Evolutionary conservation across 2,888 invertebrate species (phyloP), one percentile per base, ranked within the genome.

Genomic region (Eumacrocentrus americanus): DNA sequence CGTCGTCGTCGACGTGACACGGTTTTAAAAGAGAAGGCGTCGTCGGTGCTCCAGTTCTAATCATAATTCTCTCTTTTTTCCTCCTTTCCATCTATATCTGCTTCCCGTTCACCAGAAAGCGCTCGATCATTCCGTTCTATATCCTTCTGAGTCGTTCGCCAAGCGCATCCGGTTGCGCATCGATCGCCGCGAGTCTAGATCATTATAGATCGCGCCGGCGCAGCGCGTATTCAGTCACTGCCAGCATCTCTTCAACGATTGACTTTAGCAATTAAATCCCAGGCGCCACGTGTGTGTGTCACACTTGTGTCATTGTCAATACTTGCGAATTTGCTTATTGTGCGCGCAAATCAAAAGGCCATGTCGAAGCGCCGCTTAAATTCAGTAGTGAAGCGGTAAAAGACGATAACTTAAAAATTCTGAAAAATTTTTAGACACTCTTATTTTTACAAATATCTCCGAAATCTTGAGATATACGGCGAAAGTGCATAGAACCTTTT

Each of bases 281-380:
- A 37, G 25, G 29, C 50, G 50, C 50, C 50, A 50, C 50, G 50
- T 20, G 44, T 20, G 44, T 50, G 50, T 50, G 22, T 47, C 20
- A 47, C 46, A 47, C 46, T 25, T 50, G 50, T 50, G 50, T 50
- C 35, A 6, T 6, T 29, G n/a, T n/a, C n/a, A n/a, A n/a, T n/a
- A n/a, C n/a, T n/a, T n/a, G n/a, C n/a, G n/a, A n/a, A n/a, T n/a
- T n/a, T n/a, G n/a, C n/a, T n/a, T n/a, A n/a, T n/a, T n/a, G n/a
- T n/a, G n/a, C n/a, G n/a, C n/a, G n/a, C n/a, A n/a, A n/a, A n/a
- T n/a, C n/a, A n/a, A n/a, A n/a, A n/a, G n/a, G n/a, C n/a, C n/a
- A n/a, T n/a, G n/a, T n/a, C n/a, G n/a, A n/a, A n/a, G n/a, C n/a
- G n/a, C n/a, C n/a, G n/a, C n/a, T n/a, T n/a, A n/a, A n/a, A n/a